These are phyloP conservation scores for Maniola jurtina DNA, from an alignment of 1,140 invertebrate species.

Conservation along the genomic window DNA sequence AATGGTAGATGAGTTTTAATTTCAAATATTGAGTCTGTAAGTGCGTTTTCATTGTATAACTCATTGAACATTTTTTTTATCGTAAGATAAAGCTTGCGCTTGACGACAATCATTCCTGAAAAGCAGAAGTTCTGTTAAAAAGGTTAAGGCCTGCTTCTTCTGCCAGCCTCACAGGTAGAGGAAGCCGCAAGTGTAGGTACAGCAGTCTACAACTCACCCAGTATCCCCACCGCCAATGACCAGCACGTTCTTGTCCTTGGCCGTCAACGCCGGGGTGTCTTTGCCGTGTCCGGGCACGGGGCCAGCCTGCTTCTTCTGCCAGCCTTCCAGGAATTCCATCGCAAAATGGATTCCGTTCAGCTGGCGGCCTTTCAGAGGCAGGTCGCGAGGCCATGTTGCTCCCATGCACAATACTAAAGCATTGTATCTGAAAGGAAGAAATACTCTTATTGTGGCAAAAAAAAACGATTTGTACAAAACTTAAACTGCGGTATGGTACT, in stretches of 20 bases:
- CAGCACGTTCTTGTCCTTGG: slow-evolving; percentile 97
- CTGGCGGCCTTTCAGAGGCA: slow-evolving; percentile 90
- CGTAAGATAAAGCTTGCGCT: too few relatives aligned
- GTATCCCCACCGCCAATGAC: slow-evolving; percentile 99
- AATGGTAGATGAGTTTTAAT: too few relatives aligned
- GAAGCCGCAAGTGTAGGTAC: background rate
- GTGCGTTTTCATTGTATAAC: too few relatives aligned
- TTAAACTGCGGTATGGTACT: too few relatives aligned
- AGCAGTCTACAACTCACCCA: slow-evolving; percentile 77
- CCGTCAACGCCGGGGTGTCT: slow-evolving; percentile 82
- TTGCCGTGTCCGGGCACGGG: slow-evolving; percentile 54
- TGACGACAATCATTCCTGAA: too few relatives aligned
- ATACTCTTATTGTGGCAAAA: background rate
- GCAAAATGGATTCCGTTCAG: slow-evolving; percentile 96
- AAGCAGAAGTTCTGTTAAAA: too few relatives aligned
- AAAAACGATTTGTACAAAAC: background rate
- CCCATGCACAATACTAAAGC: slow-evolving; percentile 95
- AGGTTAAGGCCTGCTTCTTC: too few relatives aligned
- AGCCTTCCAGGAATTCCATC: slow-evolving; percentile 97
- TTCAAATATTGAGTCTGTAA: too few relatives aligned
- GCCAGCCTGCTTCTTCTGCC: slow-evolving; percentile 97
- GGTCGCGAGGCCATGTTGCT: slow-evolving; percentile 97
- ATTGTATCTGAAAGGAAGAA: slow-evolving; percentile 81
- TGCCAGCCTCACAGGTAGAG: too few relatives aligned
- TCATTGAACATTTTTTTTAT: too few relatives aligned